Evolutionary conservation across 2,113 vertebrate genomes (phyloP), one percentile per base, ranked within the genome.

Genomic region (Hirundichthys speculiger): DNA sequence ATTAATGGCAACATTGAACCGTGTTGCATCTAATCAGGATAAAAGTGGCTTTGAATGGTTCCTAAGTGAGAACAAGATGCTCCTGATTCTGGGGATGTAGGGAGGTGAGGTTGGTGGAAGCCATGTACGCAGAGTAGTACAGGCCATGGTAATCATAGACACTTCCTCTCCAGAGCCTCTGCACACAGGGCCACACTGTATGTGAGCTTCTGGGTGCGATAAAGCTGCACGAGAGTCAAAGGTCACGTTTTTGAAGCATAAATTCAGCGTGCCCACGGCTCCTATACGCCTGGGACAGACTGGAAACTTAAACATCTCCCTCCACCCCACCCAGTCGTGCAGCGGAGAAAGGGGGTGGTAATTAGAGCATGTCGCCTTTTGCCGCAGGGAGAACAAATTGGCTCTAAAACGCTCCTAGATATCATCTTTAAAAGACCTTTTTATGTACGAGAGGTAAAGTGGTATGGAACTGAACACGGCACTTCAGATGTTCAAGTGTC

Each of bases 341-440:
- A 24, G 70, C 12, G 24, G 56, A 43, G 72, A 70, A 54, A 55
- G 69, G 80, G 50, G 68, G 64, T 39, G 85, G 89, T 94, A 93
- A 95, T 94, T 94, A 93, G 90, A 89, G 88, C 89, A 89, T 88
- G 90, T 93, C 90, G 88, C 91, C 83, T 87, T 93, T 85, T 77
- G 86, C 88, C 75, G 67, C 90, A 86, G 76, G 91, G 91, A 89
- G 91, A 94, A 92, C 91, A 93, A 87, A 92, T 91, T 87, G 83
- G 80, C 89, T 91, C 80, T 84, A 88, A 86, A 86, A 86, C 50
- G 75, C 89, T 91, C 90, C 79, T 85, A 93, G 92, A 92, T 92
- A 96, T 96, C 94, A 94, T 93, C 94, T 96, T 96, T 91, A 95
- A 96, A 96, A 95, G 93, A 83, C 80, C 62, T 77, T 93, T 93